Base-by-base conservation (phyloP, 1,140 invertebrate genomes). In the Bombus superbus region DNA sequence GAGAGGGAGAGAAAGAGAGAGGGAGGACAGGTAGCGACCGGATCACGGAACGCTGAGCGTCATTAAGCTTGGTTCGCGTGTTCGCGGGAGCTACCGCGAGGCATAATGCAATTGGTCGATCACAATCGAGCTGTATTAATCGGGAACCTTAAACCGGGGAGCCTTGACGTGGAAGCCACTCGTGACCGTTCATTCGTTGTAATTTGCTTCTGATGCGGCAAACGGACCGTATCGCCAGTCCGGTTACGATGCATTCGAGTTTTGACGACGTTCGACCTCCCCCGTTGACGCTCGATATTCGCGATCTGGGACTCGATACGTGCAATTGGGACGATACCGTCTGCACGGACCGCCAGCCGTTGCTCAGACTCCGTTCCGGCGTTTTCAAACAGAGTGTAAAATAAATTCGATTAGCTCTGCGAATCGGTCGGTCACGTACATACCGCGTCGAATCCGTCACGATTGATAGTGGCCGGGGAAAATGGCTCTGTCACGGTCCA, bases 321-420 rank as follows among this genome's bases (percentile, higher is more conserved):
- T 25, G 57, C 68, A 62, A 80, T 85, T 68, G 77, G 69, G 35
- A 81, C 82, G 44, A 78, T 68, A 81, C 68, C 73, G 47, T 62
- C 57, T 69, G 44, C 13, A 18, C 71, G 57, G 64, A 68, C 5
- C 53, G 32, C 32, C 73, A 38, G 8, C 44, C 72, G 59, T 47
- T 35, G 38, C 35, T 32, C 53, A 3, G 38, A 44, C 76, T 86
- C 75, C 79, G 88, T 88, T 79, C 88, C 72, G 81, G 66, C 86
- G 81, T 86, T 89, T 86, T 86, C 88, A 83, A 89, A 89, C 88
- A 86, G 86, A 89, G 75, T 85, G 89, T 90, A 90, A 90, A 90
- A 90, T 90, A 90, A 90, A 90, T 90, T 90, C 86, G 89, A 90
- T 90, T 90, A 90, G 82, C 88, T 83, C 69, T 32, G 85, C 79